Base-by-base conservation (phyloP, 1,140 invertebrate genomes). In the Drosophila littoralis region DNA sequence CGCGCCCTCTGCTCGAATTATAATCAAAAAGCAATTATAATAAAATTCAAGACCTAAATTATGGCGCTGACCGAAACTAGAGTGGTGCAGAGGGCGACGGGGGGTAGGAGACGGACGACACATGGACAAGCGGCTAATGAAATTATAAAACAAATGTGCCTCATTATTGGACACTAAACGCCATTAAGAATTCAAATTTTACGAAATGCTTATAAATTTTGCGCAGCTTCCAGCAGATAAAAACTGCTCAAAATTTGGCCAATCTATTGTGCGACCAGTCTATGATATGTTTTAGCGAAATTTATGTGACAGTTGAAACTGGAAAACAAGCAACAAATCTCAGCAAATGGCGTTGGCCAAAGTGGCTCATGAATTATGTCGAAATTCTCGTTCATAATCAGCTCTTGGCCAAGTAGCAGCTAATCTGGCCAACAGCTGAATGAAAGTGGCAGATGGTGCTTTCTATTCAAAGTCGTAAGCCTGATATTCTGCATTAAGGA, bases 61-160 rank as follows among this genome's bases (percentile, higher is more conserved):
- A 85, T 74, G 68, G 64, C 51, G 38, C 54, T 66, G 46, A 15
- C 52, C 35, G 32, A 51, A n/a, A 15, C 13, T 7, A n/a, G 12
- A 4, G 38, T 13, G 5, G n/a, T 15, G 17, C 22, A 28, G 22
- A 35, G 13, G 33, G 12, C 46, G 9, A 8, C 28, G 32, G 50
- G n/a, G 51, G 63, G 38, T 12, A 32, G 33, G 8, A 13, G 2
- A 40, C 8, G 32, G 51, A 22, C 48, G 38, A 35, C 8, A 45
- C 17, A 50, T 50, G 50, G 67, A 86, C 83, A 88, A 83, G 74
- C 70, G 74, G 66, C 84, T 89, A 89, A 89, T 89, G 84, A 89
- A 89, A 89, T 89, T 89, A 89, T 89, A 89, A 89, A 89, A 89
- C 84, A 84, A 89, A 89, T 89, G 84, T 89, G 67, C 77, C 80